A percentile compares a stretch with the other conserved stretches of the same genome.
Evolutionary conservation across 1,140 invertebrate genomes (phyloP).

Genomic region (Potamilus streckersoni): DNA sequence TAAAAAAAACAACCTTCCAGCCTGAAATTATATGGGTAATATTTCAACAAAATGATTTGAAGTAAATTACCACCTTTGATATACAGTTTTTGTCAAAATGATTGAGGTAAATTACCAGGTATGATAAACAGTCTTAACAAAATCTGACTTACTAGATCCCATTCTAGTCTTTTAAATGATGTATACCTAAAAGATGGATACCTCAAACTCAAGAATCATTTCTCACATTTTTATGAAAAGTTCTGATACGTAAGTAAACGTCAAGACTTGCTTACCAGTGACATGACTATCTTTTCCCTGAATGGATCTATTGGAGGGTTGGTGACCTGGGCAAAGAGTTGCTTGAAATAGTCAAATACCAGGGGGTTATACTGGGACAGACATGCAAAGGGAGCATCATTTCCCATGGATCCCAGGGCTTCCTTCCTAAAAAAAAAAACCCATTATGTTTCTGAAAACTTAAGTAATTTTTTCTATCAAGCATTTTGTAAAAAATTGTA

Average conservation of each 20-base stretch:
- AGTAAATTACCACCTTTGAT: no score
- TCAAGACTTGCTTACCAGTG: slow-evolving; percentile 74
- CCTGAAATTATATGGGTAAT: no score
- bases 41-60: no score
- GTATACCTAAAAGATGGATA: neutral
- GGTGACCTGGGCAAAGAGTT: slow-evolving; percentile 99
- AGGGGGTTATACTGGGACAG: slow-evolving; percentile 94
- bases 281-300: slow-evolving; percentile 99
- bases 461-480: neutral
- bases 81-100: no score
- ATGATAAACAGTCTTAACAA: no score
- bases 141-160: no score
- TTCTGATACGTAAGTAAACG: neutral
- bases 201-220: neutral
- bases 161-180: no score
- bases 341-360: slow-evolving; percentile 98
- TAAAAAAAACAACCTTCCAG: no score
- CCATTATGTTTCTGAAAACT: slow-evolving; percentile 6
- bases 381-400: slow-evolving; percentile 97
- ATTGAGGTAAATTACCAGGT: no score
- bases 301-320: slow-evolving; percentile 99
- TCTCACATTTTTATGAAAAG: neutral
- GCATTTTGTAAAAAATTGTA: neutral
- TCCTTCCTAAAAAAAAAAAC: slow-evolving; percentile 83
- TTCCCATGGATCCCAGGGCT: slow-evolving; percentile 98